Conservation (phyloP, 2,797 vertebrate species). For the Sparus aurata region DNA sequence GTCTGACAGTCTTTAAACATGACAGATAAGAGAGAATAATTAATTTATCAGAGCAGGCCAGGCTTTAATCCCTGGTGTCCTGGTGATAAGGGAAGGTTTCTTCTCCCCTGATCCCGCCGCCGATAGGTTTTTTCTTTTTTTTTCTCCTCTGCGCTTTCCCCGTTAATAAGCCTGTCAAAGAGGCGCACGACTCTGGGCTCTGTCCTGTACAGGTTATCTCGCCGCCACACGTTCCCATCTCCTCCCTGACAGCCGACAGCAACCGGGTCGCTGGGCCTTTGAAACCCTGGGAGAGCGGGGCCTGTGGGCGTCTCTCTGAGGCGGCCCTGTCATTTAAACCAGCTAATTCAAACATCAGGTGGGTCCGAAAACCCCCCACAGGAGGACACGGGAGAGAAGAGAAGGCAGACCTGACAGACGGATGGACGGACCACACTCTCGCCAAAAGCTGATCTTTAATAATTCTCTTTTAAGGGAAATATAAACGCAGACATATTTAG, state of each 20-base stretch:
- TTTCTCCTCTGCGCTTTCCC: constrained; percentile 68
- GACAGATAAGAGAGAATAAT: constrained; percentile 87
- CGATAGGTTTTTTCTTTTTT: constrained; percentile 79
- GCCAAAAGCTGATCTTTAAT: constrained; percentile 54
- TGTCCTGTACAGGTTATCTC: constrained; percentile 85
- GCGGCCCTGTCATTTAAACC: constrained; percentile 83
- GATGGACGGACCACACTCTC: constrained; percentile 17
- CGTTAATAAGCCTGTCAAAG: constrained; percentile 89
- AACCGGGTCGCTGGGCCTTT: constrained; percentile 71
- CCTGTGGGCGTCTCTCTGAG: constrained; percentile 69
- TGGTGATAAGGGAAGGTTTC: constrained; percentile 86
- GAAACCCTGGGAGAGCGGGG: constrained; percentile 77
- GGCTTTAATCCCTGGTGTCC: constrained; percentile 87
- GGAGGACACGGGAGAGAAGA: constrained; percentile 38
- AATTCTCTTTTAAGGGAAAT: constrained; percentile 71
- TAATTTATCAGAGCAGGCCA: constrained; percentile 86
- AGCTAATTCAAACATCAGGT: constrained; percentile 81
- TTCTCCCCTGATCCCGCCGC: constrained; percentile 81
- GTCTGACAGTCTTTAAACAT: constrained; percentile 84
- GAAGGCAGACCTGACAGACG: constrained; percentile 30
- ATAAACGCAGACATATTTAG: constrained; percentile 52
- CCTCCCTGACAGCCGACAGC: constrained; percentile 73
- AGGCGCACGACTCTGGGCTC: constrained; percentile 75
- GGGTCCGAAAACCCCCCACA: constrained; percentile 49
- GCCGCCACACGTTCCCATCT: constrained; percentile 82